Evolutionary conservation across 1,140 invertebrate genomes (phyloP), one percentile per base, ranked within the genome.

Genomic region (Polyergus mexicanus): DNA sequence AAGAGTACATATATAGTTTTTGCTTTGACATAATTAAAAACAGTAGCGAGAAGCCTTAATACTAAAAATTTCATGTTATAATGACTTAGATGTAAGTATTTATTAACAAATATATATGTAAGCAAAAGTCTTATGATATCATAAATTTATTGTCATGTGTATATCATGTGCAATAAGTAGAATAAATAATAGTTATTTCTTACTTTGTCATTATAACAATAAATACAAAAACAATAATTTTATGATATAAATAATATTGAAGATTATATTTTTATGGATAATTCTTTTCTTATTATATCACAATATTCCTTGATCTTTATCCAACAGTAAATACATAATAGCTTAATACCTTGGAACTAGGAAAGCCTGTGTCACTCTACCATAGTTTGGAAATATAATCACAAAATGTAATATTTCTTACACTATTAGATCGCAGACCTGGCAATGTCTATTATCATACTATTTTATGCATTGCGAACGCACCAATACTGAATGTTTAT

Each of bases 171-270:
- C n/a, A 63, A 63, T 35, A 69, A 38, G 6, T 84, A 28, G 13
- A 66, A 22, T 11, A 22, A 66, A 51, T 51, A 41, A 47, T 22
- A 38, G n/a, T 19, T 8, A 19, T 13, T 60, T 74, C n/a, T 41
- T 32, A 51, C 0, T 51, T 1, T 56, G 3, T 63, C 16, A n/a
- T 38, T 3, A 8, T 63, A 11, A 51, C 11, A 65, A 51, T 66
- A 35, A 60, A 56, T 80, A 69, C 10, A 68, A 77, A n/a, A 71
- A 69, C 69, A 63, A 35, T 62, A 78, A 76, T 63, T 75, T 44
- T 68, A 54, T 81, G 35, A 58, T 25, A 41, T 77, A 85, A 74
- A 85, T 78, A 80, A 80, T 56, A 81, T n/a, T 32, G 41, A 47
- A 77, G 35, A 60, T 3, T 60, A 11, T 62, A 38, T 22, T 66